These are phyloP conservation scores for Mycteria americana DNA, from an alignment of 2,797 vertebrate species.

Conservation along the genomic window DNA sequence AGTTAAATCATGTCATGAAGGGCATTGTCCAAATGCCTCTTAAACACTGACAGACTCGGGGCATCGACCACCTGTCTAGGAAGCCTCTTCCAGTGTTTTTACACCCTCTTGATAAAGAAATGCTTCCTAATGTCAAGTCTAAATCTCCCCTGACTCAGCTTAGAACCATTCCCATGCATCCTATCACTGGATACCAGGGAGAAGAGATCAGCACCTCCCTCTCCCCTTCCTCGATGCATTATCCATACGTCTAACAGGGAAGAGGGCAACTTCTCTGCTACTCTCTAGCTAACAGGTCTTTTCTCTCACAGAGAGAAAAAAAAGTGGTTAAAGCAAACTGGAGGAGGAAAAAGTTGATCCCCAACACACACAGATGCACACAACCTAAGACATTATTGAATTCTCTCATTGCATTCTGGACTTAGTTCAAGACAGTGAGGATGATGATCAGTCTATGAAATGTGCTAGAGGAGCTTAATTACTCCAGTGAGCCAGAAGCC, in stretches of 20 bases:
- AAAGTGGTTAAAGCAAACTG: neutral
- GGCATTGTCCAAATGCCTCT: neutral
- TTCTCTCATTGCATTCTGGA: neutral
- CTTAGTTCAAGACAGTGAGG: neutral
- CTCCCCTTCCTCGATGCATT: neutral
- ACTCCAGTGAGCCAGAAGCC: neutral
- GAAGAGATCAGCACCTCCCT: neutral
- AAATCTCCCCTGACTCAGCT: neutral
- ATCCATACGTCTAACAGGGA: neutral
- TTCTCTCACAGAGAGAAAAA: neutral
- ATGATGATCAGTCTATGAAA: neutral
- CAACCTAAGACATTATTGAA: neutral
- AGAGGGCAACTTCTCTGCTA: neutral
- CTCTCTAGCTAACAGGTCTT: neutral
- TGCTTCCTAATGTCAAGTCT: neutral
- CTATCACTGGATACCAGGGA: too few relatives aligned
- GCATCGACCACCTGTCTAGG: neutral
- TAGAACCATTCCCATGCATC: accelerated
- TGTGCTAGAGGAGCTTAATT: neutral
- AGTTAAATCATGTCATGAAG: neutral
- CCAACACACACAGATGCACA: neutral
- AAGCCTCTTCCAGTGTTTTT: neutral
- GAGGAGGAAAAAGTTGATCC: neutral
- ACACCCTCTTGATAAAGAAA: neutral
- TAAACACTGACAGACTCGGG: neutral